Base-by-base conservation (phyloP, 2,888 invertebrate species). In the Drosophila mercatorum region DNA sequence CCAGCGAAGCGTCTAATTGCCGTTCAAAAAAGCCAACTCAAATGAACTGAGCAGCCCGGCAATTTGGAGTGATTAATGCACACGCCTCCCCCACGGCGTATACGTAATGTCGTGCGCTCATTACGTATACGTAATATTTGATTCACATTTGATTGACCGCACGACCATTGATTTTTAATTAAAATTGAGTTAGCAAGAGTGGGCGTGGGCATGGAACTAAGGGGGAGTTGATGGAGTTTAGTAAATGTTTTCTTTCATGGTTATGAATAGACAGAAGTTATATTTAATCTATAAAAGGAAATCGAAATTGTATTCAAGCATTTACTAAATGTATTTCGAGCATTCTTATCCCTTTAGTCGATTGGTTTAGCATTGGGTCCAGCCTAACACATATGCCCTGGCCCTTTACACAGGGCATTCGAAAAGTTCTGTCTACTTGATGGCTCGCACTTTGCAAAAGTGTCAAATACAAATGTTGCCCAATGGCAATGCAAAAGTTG, bases 1-100 rank as follows among this genome's bases (percentile, higher is more conserved):
- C 53, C 78, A 68, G 41, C 49, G 57, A 61, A 56, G 57, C 76
- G 64, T 66, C 57, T 83, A 83, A 86, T 83, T 83, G 81, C 66
- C 67, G 34, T 79, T 61, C 65, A 75, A 78, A 76, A 31, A 47
- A 47, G 10, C 5, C 0, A 40, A 40, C 40, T 40, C 1, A 2
- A 47, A 70, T 72, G 78, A 76, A 72, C 71, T 72, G 69, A 17
- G 40, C 52, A 12, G 44, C 17, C 36, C 38, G 44, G 36, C 43
- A 11, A 17, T 38, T 58, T 61, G 49, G 57, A 63, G n/a, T 75
- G 49, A 78, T 80, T 78, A 60, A 83, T 66, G 65, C 22, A 31
- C 46, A 11, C 58, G 43, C 17, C 58, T 38, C 17, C 4, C 22
- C 31, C 26, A 28, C 8, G n/a, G n/a, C 64, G 73, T 76, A 73